phyloP scores from a whole-genome alignment of 1,140 invertebrate genomes.

The Drosophila sucinea region DNA sequence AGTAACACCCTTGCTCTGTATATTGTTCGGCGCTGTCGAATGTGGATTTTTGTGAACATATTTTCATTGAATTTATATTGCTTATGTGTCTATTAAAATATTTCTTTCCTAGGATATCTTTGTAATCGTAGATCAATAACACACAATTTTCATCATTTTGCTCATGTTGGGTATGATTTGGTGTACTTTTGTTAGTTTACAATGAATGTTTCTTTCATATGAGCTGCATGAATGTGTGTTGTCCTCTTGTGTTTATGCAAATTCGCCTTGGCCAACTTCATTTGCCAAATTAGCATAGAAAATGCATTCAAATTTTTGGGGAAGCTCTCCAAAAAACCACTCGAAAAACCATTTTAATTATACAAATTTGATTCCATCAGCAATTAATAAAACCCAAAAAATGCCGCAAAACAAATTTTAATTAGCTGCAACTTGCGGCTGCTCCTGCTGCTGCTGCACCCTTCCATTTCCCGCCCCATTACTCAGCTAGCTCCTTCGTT shows the following conservation, averaged over 20 bases:
- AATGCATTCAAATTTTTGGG: conserved; percentile 23
- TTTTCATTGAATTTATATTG: conserved; percentile 2
- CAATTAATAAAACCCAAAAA: conserved; percentile 57
- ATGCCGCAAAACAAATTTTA: conserved; percentile 56
- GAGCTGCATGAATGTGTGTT: conserved; percentile 31
- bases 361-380: conserved; percentile 46
- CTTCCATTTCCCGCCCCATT: conserved; percentile 6
- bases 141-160: conserved; percentile 33
- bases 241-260: neutral
- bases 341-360: conserved; percentile 49
- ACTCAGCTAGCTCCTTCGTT: conserved; percentile 5
- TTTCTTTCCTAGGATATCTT: conserved; percentile 68
- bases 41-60: neutral
- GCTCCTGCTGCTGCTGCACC: neutral
- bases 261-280: neutral
- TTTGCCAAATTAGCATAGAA: conserved; percentile 7
- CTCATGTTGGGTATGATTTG: conserved; percentile 56
- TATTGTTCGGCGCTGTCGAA: conserved; percentile 12
- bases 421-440: conserved; percentile 45
- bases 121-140: conserved; percentile 55
- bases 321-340: neutral
- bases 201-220: conserved; percentile 40
- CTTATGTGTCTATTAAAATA: conserved; percentile 11
- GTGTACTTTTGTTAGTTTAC: conserved; percentile 8
- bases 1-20: neutral